These are phyloP conservation scores for Artibeus jamaicensis DNA, from an alignment of 2,797 vertebrate genomes.

Conservation along the genomic window DNA sequence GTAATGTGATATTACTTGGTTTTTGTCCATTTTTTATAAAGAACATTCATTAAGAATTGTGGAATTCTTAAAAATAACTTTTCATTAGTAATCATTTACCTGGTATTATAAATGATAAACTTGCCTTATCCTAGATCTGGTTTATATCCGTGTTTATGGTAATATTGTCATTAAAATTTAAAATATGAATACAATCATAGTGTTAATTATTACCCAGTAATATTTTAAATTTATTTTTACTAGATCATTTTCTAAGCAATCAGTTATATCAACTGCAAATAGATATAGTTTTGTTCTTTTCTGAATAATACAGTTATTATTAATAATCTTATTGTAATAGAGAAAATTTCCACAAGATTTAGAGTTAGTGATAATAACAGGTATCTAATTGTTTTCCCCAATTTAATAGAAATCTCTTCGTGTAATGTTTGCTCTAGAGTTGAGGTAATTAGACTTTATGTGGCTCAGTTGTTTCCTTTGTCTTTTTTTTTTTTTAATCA, in stretches of 20 bases:
- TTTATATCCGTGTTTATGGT: not conserved
- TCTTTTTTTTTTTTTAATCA: not conserved
- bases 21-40: not conserved
- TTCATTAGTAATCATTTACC: not conserved
- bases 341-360: not conserved
- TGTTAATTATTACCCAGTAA: conserved; percentile 19
- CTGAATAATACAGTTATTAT: not conserved
- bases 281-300: not conserved
- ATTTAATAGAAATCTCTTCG: not conserved
- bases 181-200: not conserved
- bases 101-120: not conserved
- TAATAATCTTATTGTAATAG: not conserved
- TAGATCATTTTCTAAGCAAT: not conserved
- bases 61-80: not conserved
- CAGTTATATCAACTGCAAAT: not conserved
- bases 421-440: conserved; percentile 11
- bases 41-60: not conserved
- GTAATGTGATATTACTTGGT: not conserved
- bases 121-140: not conserved
- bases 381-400: not conserved
- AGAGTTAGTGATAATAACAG: not conserved
- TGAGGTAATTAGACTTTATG: not conserved
- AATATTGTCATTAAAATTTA: not conserved
- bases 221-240: conserved; percentile 1
- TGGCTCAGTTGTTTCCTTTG: not conserved